phyloP scores from a whole-genome alignment of 2,797 vertebrate species.

The Bucorvus abyssinicus region DNA sequence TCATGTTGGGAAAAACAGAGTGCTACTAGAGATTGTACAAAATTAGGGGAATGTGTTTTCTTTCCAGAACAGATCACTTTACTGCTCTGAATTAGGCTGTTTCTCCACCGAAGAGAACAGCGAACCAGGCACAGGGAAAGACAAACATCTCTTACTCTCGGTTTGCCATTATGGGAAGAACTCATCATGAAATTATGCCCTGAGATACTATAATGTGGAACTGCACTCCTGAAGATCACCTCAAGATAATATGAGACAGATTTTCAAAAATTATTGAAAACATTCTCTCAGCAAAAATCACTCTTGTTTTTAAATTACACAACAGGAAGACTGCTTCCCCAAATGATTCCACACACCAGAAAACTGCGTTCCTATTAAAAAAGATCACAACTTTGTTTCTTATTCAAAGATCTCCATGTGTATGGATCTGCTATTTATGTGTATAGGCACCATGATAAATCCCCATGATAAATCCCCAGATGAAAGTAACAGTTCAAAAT shows the following conservation, averaged over 20 bases:
- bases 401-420: background rate
- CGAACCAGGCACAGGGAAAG: background rate
- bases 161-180: background rate
- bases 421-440: background rate
- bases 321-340: background rate
- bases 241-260: background rate
- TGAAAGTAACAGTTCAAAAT: conserved; percentile 9
- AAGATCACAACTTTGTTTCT: background rate
- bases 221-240: background rate
- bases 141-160: background rate
- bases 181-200: background rate
- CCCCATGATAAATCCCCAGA: background rate
- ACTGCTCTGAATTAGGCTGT: background rate
- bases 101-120: background rate
- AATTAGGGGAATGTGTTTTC: background rate
- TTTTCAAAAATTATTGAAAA: background rate
- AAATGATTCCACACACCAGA: background rate
- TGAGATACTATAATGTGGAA: background rate
- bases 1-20: background rate
- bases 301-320: background rate
- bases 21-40: background rate
- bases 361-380: background rate
- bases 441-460: background rate
- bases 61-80: background rate
- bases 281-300: background rate